A percentile compares a stretch with the other conserved stretches of the same genome.
phyloP scores from a whole-genome alignment of 2,888 invertebrate species.

The Thereva unica region DNA sequence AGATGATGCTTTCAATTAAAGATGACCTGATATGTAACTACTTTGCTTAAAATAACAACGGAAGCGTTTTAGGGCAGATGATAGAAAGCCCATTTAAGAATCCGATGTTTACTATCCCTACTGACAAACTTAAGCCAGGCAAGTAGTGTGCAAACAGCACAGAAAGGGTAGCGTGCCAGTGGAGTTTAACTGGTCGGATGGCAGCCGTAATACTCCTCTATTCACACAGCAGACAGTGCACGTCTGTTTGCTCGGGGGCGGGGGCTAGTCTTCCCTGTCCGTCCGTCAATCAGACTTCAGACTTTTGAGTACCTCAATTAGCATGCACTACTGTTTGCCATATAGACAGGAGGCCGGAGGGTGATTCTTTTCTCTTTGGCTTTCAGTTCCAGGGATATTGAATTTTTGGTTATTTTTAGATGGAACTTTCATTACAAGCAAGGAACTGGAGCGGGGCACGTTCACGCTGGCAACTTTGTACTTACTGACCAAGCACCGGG shows the following conservation, averaged over 20 bases:
- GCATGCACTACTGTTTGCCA: slow-evolving; percentile 21
- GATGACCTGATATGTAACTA: neutral
- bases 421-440: too few relatives aligned
- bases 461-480: too few relatives aligned
- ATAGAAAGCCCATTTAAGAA: too few relatives aligned
- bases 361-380: slow-evolving; percentile 6
- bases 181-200: too few relatives aligned
- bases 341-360: slow-evolving; percentile 1
- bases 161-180: slow-evolving; percentile 15
- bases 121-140: slow-evolving; percentile 17
- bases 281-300: slow-evolving; percentile 21
- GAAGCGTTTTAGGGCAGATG: neutral
- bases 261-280: neutral
- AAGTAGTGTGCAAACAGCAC: slow-evolving; percentile 15
- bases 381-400: too few relatives aligned
- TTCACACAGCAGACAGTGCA: too few relatives aligned
- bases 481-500: too few relatives aligned
- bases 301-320: slow-evolving; percentile 20
- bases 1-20: slow-evolving; percentile 22
- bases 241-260: neutral
- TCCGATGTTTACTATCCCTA: neutral
- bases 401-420: too few relatives aligned
- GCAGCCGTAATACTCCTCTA: too few relatives aligned
- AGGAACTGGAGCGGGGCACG: too few relatives aligned
- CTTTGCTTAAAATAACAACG: slow-evolving; percentile 5